A percentile compares a stretch with the other conserved stretches of the same genome.
phyloP scores from a whole-genome alignment of 1,140 invertebrate species.

The Cotesia vestalis region DNA sequence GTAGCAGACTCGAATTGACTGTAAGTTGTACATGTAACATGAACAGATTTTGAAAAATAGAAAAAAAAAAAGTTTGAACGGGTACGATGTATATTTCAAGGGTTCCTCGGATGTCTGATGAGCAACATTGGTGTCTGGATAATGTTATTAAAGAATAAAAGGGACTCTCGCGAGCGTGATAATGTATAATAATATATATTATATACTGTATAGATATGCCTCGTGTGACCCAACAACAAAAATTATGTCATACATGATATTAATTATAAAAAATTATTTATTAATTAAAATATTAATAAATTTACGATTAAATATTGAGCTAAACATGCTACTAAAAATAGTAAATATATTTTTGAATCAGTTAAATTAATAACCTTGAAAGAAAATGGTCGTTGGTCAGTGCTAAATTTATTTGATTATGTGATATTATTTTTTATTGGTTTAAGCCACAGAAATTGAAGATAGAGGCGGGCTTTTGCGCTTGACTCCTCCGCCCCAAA shows the following conservation, averaged over 20 bases:
- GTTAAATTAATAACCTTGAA: too few relatives aligned
- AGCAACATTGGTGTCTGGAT: conserved; percentile 51
- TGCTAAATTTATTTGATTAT: neutral
- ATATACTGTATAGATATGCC: too few relatives aligned
- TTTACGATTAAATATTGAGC: too few relatives aligned
- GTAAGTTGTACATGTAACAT: too few relatives aligned
- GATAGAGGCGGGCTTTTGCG: conserved; percentile 53
- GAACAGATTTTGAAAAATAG: neutral
- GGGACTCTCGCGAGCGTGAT: conserved; percentile 38
- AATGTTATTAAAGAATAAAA: conserved; percentile 54
- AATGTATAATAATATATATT: neutral
- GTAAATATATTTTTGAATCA: too few relatives aligned
- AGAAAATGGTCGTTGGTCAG: too few relatives aligned
- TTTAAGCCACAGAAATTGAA: conserved; percentile 27
- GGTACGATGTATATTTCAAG: conserved; percentile 43
- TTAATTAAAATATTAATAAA: too few relatives aligned
- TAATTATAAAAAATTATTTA: too few relatives aligned
- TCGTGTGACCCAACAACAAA: too few relatives aligned
- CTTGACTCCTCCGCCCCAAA: conserved; percentile 54
- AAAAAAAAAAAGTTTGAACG: neutral
- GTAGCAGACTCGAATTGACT: too few relatives aligned
- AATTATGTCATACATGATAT: too few relatives aligned
- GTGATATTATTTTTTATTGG: conserved; percentile 49
- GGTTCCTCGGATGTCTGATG: conserved; percentile 46
- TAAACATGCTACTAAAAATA: too few relatives aligned